phyloP scores from a whole-genome alignment of 2,113 vertebrate species.

The Clinocottus analis region DNA sequence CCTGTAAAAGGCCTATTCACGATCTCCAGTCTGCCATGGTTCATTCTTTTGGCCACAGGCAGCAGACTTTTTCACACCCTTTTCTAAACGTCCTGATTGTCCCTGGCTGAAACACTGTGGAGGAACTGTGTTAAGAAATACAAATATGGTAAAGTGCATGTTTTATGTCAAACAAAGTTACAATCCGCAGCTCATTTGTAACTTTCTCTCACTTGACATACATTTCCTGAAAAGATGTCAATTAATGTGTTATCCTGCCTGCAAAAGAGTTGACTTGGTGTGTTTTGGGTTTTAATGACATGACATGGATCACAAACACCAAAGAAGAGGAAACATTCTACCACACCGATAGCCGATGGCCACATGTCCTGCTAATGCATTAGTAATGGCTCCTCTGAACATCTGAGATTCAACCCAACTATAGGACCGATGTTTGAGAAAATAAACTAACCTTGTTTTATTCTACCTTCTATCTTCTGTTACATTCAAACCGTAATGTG shows the following conservation, averaged over 20 bases:
- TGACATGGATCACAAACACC: constrained; percentile 75
- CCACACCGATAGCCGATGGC: constrained; percentile 48
- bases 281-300: constrained; percentile 77
- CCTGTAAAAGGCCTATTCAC: constrained; percentile 98
- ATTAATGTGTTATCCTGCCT: constrained; percentile 52
- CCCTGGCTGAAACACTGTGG: constrained; percentile 84
- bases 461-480: constrained; percentile 4
- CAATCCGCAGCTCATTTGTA: constrained; percentile 70
- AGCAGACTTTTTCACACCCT: constrained; percentile 93
- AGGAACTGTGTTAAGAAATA: constrained; percentile 85
- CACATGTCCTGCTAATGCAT: constrained; percentile 29
- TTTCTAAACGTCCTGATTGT: constrained; percentile 91
- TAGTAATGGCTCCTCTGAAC: background rate
- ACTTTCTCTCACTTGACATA: constrained; percentile 47
- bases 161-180: constrained; percentile 72
- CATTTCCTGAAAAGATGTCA: constrained; percentile 55
- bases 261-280: constrained; percentile 54
- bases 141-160: constrained; percentile 82
- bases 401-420: background rate
- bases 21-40: constrained; percentile 89
- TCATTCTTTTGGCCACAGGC: constrained; percentile 91
- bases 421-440: background rate
- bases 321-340: constrained; percentile 64
- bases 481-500: background rate
- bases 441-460: background rate